Evolutionary conservation across 2,888 invertebrate genomes (phyloP), one percentile per base, ranked within the genome.

Genomic region (Ellobium chinense): DNA sequence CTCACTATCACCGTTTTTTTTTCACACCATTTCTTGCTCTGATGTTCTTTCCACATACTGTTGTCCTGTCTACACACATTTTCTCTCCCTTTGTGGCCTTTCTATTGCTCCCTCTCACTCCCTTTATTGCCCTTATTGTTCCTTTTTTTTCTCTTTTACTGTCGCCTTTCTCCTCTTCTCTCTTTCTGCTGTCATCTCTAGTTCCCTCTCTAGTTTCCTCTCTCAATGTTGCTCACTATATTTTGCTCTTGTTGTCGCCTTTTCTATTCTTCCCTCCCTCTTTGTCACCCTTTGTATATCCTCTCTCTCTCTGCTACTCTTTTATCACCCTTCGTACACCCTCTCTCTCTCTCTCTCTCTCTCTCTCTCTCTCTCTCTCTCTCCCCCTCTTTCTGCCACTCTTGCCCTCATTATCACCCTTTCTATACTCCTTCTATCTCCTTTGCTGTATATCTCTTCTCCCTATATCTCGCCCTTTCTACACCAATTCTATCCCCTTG

Each of bases 191-290:
- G 5, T n/a, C n/a, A 7, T 24, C 60, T 24, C 60, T 24, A 7
- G 5, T n/a, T 24, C 60, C 21, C 60, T 24, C 60, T 24, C 60
- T 24, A 7, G 7, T n/a, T n/a, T n/a, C n/a, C 60, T 60, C 60
- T 60, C 60, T 60, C n/a, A 5, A 7, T 60, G 12, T 60, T n/a
- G 7, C n/a, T n/a, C 60, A 5, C 60, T 60, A 7, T 60, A 5
- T 60, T 7, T 60, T n/a, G 7, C 60, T n/a, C n/a, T 60, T n/a
- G 7, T n/a, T 60, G 12, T 60, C n/a, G 7, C 60, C n/a, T 27
- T 60, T n/a, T 60, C 60, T 60, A 7, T n/a, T n/a, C 27, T n/a
- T 60, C n/a, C n/a, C 60, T 60, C 60, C n/a, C 60, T 60, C 60
- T n/a, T n/a, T 60, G 12, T 60, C 60, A 14, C 60, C n/a, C 60